A percentile compares a stretch with the other conserved stretches of the same genome.
Conservation (phyloP, 2,797 vertebrate species). For the Mormyrus hasselquistii region DNA sequence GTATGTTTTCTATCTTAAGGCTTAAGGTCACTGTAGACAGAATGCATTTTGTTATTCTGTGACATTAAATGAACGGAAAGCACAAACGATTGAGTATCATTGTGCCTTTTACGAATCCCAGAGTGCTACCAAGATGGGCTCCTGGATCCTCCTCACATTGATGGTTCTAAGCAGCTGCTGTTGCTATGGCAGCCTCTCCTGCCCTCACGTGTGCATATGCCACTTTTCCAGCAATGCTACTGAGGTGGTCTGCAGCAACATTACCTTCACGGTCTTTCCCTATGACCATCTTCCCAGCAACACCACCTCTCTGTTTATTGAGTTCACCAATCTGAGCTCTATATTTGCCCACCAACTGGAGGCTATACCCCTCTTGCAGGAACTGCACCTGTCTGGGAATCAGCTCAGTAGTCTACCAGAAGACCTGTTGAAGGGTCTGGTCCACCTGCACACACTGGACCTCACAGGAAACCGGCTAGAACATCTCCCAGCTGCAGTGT, state of each 20-base stretch:
- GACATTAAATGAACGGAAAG: not conserved
- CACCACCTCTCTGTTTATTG: conserved; percentile 54
- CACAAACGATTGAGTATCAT: not conserved
- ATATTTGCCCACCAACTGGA: conserved; percentile 47
- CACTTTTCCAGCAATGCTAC: conserved; percentile 41
- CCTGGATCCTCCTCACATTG: conserved; percentile 32
- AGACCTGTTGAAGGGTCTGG: conserved; percentile 52
- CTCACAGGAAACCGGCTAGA: conserved; percentile 55
- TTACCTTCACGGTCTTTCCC: conserved; percentile 49
- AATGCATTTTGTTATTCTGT: not conserved
- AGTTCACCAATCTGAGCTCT: conserved; percentile 56
- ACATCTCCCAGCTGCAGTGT: conserved; percentile 44
- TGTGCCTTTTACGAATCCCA: not conserved
- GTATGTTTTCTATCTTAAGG: not conserved
- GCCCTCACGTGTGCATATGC: conserved; percentile 51
- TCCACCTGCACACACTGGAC: conserved; percentile 52
- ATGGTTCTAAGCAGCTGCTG: conserved; percentile 37
- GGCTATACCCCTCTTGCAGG: conserved; percentile 41
- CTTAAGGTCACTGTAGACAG: not conserved
- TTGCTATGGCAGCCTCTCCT: conserved; percentile 35
- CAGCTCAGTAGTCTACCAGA: conserved; percentile 47
- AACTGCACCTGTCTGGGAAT: conserved; percentile 56
- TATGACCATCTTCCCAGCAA: conserved; percentile 40
- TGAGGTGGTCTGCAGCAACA: conserved; percentile 51
- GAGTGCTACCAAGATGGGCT: conserved; percentile 43